phyloP scores from a whole-genome alignment of 2,113 vertebrate genomes.

The Microcebus ravelobensis region DNA sequence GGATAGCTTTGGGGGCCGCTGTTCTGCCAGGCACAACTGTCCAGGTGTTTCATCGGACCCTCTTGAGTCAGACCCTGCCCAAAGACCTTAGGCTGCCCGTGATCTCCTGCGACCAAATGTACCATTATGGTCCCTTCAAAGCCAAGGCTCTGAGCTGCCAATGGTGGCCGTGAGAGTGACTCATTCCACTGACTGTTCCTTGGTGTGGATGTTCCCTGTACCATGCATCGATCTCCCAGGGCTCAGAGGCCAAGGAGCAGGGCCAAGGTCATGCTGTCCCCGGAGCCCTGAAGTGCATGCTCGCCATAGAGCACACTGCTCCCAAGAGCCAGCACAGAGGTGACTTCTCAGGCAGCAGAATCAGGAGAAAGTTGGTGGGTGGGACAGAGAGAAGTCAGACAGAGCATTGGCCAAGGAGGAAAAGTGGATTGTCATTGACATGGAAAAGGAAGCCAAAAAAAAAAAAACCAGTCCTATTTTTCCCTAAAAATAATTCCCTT shows the following conservation, averaged over 20 bases:
- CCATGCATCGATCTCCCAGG: rapidly evolving
- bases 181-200: neutral
- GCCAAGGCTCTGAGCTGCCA: neutral
- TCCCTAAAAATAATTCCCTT: neutral
- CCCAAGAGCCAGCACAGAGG: conserved; percentile 76
- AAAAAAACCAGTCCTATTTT: neutral
- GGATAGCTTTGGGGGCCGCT: neutral
- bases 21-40: neutral
- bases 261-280: conserved; percentile 70
- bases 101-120: neutral
- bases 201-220: neutral
- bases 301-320: conserved; percentile 62
- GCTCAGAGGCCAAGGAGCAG: neutral
- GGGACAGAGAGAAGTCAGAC: neutral
- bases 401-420: neutral
- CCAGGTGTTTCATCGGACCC: neutral
- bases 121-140: neutral
- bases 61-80: neutral
- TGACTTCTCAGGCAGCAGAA: conserved; percentile 75
- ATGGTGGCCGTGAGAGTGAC: rapidly evolving
- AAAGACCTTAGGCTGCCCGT: neutral
- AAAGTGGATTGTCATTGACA: neutral
- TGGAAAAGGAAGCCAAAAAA: neutral
- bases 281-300: conserved; percentile 66
- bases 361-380: conserved; percentile 72